Evolutionary conservation across 2,888 invertebrate species (phyloP), one percentile per base, ranked within the genome.

Genomic region (Philhelius pedissequus): DNA sequence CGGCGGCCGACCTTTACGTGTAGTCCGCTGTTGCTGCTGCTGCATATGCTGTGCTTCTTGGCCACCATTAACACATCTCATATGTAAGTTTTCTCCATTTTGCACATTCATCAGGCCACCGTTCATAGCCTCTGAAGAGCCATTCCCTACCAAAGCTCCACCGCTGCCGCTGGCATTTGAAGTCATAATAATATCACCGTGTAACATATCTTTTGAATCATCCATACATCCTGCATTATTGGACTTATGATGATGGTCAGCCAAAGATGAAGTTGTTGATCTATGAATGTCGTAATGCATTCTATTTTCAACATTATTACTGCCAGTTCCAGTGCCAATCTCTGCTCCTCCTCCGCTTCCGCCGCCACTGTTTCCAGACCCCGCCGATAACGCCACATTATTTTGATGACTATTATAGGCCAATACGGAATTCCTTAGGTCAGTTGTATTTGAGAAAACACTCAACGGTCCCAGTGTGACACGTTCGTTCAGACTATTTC

Each of bases 401-500:
- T 84, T 78, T 20, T 83, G 86, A 60, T 89, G 91, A 73, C 90
- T 90, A 86, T 89, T 90, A 43, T 91, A 91, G 60, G 90, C 89
- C 15, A 91, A 87, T 20, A 91, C 91, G 1, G 91, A 91, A 60
- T 88, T 89, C 56, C 91, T 88, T 52, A 91, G 70, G 86, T 91
- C 91, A 11, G 90, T 89, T 22, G 90, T 89, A 75, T 91, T 91
- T 3, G 91, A 90, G 86, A 91, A 91, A 3, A 91, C 91, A 86
- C 91, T 91, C 15, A 91, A 86, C 3, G 91, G 91, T 94, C 96
- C 91, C 18, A 92, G 87, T 3, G 91, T 89, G 86, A 97, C 92
- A n/a, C 92, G 90, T 66, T 92, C 94, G 35, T 94, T 94, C 87
- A 94, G 92, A 43, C 94, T 94, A 81, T 91, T 91, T 87, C 94